phyloP scores from a whole-genome alignment of 2,113 vertebrate species.

The Proterorhinus semilunaris region DNA sequence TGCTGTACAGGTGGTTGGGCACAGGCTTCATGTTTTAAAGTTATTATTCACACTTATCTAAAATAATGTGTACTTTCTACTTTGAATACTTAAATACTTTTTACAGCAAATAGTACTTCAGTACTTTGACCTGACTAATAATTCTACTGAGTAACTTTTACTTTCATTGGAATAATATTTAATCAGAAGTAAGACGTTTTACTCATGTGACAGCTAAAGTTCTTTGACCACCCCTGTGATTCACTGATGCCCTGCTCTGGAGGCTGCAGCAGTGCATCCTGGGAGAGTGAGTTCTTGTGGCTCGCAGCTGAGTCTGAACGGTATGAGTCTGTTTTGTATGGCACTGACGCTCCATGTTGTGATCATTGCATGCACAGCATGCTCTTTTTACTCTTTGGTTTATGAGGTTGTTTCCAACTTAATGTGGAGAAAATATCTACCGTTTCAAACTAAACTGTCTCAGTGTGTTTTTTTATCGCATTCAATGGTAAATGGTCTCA shows the following conservation, averaged over 20 bases:
- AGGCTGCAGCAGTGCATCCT: slow-evolving; percentile 1
- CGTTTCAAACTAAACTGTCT: slow-evolving; percentile 73
- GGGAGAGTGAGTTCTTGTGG: slow-evolving; percentile 3
- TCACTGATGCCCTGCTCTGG: neutral
- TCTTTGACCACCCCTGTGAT: neutral
- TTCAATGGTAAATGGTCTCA: too few relatives aligned
- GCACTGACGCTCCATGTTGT: slow-evolving; percentile 82
- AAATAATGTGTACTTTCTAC: too few relatives aligned
- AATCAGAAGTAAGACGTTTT: too few relatives aligned
- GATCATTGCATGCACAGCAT: slow-evolving; percentile 84
- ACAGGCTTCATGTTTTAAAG: too few relatives aligned
- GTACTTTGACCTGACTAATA: too few relatives aligned
- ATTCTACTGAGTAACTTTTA: too few relatives aligned
- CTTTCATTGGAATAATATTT: too few relatives aligned
- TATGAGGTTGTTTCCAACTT: slow-evolving; percentile 83
- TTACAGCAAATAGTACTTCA: too few relatives aligned
- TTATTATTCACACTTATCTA: too few relatives aligned
- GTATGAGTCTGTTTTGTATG: slow-evolving; percentile 81
- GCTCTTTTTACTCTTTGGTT: slow-evolving; percentile 84
- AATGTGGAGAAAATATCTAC: slow-evolving; percentile 80
- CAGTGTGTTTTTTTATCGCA: slow-evolving; percentile 50
- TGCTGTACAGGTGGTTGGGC: too few relatives aligned
- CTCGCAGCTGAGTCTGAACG: slow-evolving; percentile 60
- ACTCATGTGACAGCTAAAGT: neutral
- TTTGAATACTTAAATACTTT: too few relatives aligned